phyloP scores from a whole-genome alignment of 37 sponge, comb jelly and placozoan genomes.

The Amphimedon queenslandica region DNA sequence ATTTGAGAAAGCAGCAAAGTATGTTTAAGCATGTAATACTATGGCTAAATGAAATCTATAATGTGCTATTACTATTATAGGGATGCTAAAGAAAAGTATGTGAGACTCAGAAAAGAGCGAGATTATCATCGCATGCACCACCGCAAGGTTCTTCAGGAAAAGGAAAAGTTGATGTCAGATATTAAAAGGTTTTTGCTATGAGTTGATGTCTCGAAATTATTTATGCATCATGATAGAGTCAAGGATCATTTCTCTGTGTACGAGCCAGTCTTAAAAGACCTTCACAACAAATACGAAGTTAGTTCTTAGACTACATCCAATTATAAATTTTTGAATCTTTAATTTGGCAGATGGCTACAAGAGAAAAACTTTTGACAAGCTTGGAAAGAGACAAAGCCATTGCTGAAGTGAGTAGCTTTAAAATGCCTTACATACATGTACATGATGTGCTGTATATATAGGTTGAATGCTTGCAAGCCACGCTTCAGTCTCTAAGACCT shows the following conservation, averaged over 20 bases:
- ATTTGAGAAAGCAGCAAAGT: slow-evolving; percentile 64
- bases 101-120: slow-evolving; percentile 88
- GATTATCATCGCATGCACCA: slow-evolving; percentile 99
- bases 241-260: slow-evolving; percentile 70
- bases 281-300: slow-evolving; percentile 78
- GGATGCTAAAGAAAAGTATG: slow-evolving; percentile 64
- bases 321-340: not conserved
- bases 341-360: slow-evolving; percentile 50
- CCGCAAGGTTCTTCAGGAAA: slow-evolving; percentile 85
- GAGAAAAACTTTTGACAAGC: slow-evolving; percentile 79
- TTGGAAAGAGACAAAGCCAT: slow-evolving; percentile 80
- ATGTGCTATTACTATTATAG: too few species aligned
- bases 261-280: slow-evolving; percentile 61
- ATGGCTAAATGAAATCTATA: not conserved
- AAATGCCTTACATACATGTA: not conserved
- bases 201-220: not conserved
- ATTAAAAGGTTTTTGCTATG: slow-evolving; percentile 47
- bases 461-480: slow-evolving; percentile 66
- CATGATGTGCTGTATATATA: not conserved
- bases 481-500: slow-evolving; percentile 47
- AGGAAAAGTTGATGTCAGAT: slow-evolving; percentile 66
- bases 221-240: slow-evolving; percentile 29
- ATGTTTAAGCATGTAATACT: not conserved
- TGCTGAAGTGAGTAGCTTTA: slow-evolving; percentile 30
- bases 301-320: not conserved